Base-by-base conservation (phyloP, 2,797 vertebrate species). In the Crenuchus spilurus region DNA sequence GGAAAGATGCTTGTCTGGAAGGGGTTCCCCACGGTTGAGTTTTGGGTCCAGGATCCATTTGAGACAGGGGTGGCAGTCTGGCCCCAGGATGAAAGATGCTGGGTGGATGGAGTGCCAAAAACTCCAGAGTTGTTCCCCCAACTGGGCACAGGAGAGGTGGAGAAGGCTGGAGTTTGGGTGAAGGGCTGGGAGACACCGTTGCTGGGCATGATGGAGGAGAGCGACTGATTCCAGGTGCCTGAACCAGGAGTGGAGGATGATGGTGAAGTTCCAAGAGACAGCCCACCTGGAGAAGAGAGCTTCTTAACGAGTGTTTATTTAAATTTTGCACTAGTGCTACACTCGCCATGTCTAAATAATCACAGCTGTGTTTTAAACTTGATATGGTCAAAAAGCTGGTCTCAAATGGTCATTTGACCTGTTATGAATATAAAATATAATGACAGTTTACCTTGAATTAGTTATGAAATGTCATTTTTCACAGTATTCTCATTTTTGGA, bases 1-100 rank as follows among this genome's bases (percentile, higher is more conserved):
- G 91, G 65, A 75, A 94, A 95, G 0, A 87, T 44, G 11, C 74
- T 89, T 6, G 88, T 67, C 75, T 95, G 95, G 84, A 98, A 97
- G 28, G 95, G 95, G 80, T 95, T 97, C 68, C 82, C 88, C 71
- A 85, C 5, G 14, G 79, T 30, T 55, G 85, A 6, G 10, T 91
- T 80, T 24, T 94, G 92, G 18, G 78, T 80, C 96, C 96, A 98
- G 2, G 92, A 18, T 30, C 82, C 61, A 1, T 79, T 64, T n/a
- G 87, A 77, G 0, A 49, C 77, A 0, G 85, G 24, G 35, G 80
- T 65, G 70, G 80, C 26, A 41, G 88, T 55, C 4, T 90, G 88
- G 42, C 85, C 80, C 95, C 95, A 97, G 44, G 84, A 58, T 18
- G 94, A 82, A 77, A 77, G 42, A 37, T 77, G 77, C 42, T 92